Percentiles rank a stretch among this genome's conserved stretches.
Conservation (phyloP, 2,113 vertebrate species). For the Galeopterus variegatus region DNA sequence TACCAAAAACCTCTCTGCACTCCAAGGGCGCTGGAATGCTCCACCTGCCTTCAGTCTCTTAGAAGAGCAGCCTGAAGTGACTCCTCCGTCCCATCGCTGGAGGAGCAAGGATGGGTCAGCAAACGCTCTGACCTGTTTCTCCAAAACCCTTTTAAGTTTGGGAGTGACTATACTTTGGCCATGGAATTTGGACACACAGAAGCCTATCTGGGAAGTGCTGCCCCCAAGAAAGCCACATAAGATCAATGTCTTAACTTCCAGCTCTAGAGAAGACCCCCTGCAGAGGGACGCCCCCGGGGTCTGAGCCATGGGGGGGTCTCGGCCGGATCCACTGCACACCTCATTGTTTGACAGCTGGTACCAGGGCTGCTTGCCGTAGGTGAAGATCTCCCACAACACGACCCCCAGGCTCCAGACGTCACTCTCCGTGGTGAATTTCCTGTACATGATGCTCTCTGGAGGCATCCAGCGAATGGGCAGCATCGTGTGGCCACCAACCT, state of each 20-base stretch:
- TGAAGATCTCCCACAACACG: constrained; percentile 99
- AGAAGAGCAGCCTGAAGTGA: not conserved
- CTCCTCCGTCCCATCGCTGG: not conserved
- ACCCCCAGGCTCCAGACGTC: constrained; percentile 99
- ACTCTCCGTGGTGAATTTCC: constrained; percentile 99
- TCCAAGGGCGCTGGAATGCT: not conserved
- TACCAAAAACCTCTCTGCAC: not conserved
- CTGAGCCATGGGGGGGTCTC: not conserved
- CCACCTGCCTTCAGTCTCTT: not conserved
- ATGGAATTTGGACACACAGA: not conserved
- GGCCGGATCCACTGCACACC: constrained; percentile 87
- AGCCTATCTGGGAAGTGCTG: not conserved
- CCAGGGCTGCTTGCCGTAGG: constrained; percentile 99
- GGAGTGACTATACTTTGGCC: not conserved
- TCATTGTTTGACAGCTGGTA: constrained; percentile 99
- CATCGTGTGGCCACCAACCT: constrained; percentile 99
- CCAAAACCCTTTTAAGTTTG: not conserved
- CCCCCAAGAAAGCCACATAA: not conserved
- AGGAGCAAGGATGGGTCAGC: not conserved
- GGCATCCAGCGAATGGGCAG: constrained; percentile 99
- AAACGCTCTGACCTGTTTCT: not conserved
- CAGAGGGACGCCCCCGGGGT: fast-evolving
- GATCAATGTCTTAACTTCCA: not conserved
- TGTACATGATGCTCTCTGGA: constrained; percentile 99
- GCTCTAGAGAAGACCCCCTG: too few relatives aligned